phyloP scores from a whole-genome alignment of 2,113 vertebrate genomes.

The Sula dactylatra region DNA sequence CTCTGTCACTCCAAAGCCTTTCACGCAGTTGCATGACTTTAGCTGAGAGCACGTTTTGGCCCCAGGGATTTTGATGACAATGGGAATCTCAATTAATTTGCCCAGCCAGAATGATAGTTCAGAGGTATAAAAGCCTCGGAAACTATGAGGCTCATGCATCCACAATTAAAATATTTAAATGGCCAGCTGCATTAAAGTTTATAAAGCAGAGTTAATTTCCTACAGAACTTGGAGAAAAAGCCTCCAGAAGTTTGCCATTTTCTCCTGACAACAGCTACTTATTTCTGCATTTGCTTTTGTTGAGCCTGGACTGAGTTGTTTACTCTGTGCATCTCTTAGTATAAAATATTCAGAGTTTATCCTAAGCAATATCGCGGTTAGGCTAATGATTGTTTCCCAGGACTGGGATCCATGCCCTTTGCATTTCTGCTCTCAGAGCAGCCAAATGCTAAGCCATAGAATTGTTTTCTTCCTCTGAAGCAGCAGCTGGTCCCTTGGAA shows the following conservation, averaged over 20 bases:
- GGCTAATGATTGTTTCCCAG: conserved; percentile 15
- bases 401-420: conserved; percentile 55
- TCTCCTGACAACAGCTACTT: background rate
- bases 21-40: background rate
- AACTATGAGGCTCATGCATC: background rate
- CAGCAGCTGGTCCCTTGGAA: conserved; percentile 68
- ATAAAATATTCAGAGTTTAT: conserved; percentile 46
- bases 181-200: background rate
- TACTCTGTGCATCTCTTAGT: background rate
- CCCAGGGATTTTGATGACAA: background rate
- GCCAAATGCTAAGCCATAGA: conserved; percentile 43
- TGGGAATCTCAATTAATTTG: conserved; percentile 9
- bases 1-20: background rate
- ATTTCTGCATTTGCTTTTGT: background rate
- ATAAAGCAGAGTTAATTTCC: background rate
- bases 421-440: conserved; percentile 29
- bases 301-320: background rate
- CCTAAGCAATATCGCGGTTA: background rate
- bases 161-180: conserved; percentile 14
- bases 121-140: background rate
- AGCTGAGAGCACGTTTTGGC: background rate
- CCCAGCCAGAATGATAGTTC: background rate
- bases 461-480: conserved; percentile 54
- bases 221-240: background rate
- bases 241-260: background rate